Evolutionary conservation across 2,797 vertebrate species (phyloP).

Genomic region (Oryzias sinensis): DNA sequence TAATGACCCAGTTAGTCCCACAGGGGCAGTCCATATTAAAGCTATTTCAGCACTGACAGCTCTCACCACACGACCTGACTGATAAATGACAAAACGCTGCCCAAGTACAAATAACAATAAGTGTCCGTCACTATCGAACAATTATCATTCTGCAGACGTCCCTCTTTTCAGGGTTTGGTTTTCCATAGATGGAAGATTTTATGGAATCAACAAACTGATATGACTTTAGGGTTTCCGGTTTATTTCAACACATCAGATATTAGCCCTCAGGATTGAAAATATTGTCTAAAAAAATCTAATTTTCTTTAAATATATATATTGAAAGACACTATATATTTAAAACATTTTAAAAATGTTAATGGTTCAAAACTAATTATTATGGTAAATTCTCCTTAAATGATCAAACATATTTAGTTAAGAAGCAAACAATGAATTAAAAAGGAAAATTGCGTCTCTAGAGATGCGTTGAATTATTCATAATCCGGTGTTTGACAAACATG

Average conservation of each 20-base stretch:
- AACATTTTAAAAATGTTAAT: no score
- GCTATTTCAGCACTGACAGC: constrained; percentile 75
- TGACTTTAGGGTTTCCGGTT: neutral
- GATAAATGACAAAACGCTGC: constrained; percentile 74
- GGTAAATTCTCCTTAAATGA: no score
- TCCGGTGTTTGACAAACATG: no score
- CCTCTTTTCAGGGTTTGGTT: constrained; percentile 7
- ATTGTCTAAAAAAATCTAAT: no score
- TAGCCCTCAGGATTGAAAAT: no score
- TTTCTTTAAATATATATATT: no score
- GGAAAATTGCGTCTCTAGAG: no score
- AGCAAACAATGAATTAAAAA: no score
- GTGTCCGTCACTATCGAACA: constrained; percentile 64
- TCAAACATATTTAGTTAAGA: no score
- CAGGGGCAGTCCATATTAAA: constrained; percentile 77
- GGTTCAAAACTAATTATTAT: no score
- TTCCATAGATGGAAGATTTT: constrained; percentile 8
- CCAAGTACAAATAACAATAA: constrained; percentile 71
- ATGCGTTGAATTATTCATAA: no score
- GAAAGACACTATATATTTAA: no score
- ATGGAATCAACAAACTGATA: neutral
- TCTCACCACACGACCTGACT: constrained; percentile 70
- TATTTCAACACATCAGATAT: neutral
- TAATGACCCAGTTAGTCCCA: constrained; percentile 80
- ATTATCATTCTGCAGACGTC: constrained; percentile 26